Conservation (phyloP, 1,140 invertebrate genomes). For the Drosophila suzukii region DNA sequence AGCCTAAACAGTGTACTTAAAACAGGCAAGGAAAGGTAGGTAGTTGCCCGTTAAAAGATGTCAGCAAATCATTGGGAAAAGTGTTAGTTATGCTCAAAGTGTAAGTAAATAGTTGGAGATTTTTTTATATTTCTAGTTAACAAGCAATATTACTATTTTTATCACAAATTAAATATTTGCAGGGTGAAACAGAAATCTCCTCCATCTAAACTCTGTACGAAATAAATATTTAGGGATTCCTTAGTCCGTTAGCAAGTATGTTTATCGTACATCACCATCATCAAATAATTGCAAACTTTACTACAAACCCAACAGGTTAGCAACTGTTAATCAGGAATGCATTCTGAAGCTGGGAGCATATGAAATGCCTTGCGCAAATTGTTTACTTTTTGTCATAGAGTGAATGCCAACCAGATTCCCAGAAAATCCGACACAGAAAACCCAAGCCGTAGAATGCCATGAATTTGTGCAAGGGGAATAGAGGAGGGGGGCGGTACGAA, state of each 20-base stretch:
- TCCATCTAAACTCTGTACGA: too few species aligned
- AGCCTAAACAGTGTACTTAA: neutral
- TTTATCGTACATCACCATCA: neutral
- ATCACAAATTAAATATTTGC: too few species aligned
- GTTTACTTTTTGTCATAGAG: constrained; percentile 55
- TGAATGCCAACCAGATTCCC: constrained; percentile 30
- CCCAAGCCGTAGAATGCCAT: constrained; percentile 53
- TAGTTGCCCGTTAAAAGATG: too few species aligned
- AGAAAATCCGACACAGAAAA: constrained; percentile 12
- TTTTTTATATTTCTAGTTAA: too few species aligned
- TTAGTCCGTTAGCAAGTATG: too few species aligned
- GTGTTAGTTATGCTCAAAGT: too few species aligned
- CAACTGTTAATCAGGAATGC: constrained; percentile 54
- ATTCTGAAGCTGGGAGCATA: constrained; percentile 47
- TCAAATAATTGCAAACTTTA: neutral
- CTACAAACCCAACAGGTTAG: constrained; percentile 7
- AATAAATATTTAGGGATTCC: too few species aligned
- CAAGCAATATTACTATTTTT: too few species aligned
- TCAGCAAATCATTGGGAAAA: too few species aligned
- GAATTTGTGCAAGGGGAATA: constrained; percentile 47
- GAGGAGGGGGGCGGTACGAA: neutral
- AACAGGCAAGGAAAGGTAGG: neutral
- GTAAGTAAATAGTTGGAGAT: too few species aligned
- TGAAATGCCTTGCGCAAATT: constrained; percentile 76
- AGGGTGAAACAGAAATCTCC: too few species aligned